Evolutionary conservation across 2,113 vertebrate species (phyloP), one percentile per base, ranked within the genome.

Genomic region (Strix aluco): DNA sequence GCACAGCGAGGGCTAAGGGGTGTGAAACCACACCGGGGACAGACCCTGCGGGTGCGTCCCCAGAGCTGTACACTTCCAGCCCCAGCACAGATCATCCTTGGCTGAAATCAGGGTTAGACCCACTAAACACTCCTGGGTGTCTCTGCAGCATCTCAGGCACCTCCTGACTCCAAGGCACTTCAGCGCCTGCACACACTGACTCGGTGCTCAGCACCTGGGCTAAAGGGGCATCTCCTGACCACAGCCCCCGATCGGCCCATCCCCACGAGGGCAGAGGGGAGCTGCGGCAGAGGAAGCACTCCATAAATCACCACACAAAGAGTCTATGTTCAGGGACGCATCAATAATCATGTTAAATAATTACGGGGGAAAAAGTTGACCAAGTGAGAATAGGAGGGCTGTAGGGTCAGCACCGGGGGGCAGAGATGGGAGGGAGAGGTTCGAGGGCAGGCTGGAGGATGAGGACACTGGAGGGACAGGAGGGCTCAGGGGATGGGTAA

Each of bases 171-270:
- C 16, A 12, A 29, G 17, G 18, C n/a, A 25, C 26, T 38, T 47
- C 12, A 25, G 55, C 0, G 0, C 38, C 61, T 26, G n/a, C 38
- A 19, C 25, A 16, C 15, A 1, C 4, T 6, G 42, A 11, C 49
- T 20, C 1, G 2, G 34, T 34, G 72, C 66, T 84, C 67, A 58
- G 36, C 34, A 44, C 29, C 13, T 2, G n/a, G 23, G 49, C 4
- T 18, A 10, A 38, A 16, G 23, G 0, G 12, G 13, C 66, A 59
- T 26, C 62, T 74, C 49, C 71, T 21, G 27, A 11, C 22, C 4
- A 1, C 27, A 44, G 47, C 58, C 62, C 22, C 36, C 12, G 19
- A 8, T 25, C 15, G 0, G n/a, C 36, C 32, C 0, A 0, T 29
- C 21, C 70, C 44, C 12, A 1, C 0, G 1, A 59, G 29, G 63